A percentile compares a stretch with the other conserved stretches of the same genome.
Evolutionary conservation across 2,113 vertebrate species (phyloP).

Genomic region (Pipra filicauda): DNA sequence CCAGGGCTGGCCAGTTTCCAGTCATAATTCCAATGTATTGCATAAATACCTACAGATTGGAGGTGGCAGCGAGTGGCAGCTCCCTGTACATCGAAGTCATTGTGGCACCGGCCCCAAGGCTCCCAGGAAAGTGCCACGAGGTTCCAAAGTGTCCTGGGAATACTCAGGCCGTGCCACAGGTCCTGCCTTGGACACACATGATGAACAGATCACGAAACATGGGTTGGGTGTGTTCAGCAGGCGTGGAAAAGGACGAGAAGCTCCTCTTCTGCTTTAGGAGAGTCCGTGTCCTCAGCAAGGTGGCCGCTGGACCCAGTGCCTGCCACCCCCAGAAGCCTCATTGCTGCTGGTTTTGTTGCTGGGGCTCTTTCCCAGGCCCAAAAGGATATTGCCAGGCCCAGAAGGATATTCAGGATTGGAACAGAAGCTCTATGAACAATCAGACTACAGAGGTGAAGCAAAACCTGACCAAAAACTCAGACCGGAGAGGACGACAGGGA

Average conservation of each 20-base stretch:
- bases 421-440: not conserved
- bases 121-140: not conserved
- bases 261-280: not conserved
- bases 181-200: not conserved
- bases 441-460: not conserved
- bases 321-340: not conserved
- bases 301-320: not conserved
- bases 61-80: not conserved
- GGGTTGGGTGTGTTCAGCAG: not conserved
- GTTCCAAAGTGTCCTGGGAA: not conserved
- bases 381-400: not conserved
- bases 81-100: not conserved
- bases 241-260: not conserved
- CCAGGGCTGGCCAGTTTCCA: not conserved
- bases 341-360: not conserved
- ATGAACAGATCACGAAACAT: not conserved
- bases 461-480: slow-evolving; percentile 12
- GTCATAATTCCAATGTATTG: not conserved
- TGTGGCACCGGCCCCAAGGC: not conserved
- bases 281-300: not conserved
- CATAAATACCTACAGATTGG: not conserved
- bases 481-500: not conserved
- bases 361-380: not conserved
- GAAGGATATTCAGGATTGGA: not conserved
- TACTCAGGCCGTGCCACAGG: not conserved